Base-by-base conservation (phyloP, 2,888 invertebrate genomes). In the Leptothorax acervorum region DNA sequence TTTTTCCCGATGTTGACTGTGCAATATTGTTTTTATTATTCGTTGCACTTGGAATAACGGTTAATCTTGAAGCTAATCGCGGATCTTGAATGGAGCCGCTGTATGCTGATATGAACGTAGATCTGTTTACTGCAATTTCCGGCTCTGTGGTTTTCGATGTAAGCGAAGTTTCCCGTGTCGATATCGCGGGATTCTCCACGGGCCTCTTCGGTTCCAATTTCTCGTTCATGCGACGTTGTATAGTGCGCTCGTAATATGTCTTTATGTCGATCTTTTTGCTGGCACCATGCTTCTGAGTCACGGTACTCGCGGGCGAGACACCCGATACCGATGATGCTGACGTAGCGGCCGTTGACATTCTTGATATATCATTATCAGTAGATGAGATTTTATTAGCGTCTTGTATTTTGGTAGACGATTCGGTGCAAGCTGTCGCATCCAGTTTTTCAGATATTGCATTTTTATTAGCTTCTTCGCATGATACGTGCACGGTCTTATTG, bases 231-330 rank as follows among this genome's bases (percentile, higher is more conserved):
- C 86, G 87, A n/a, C 92, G 91, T 28, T 92, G 92, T 2, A 91
- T 79, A 0, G 92, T 68, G 4, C 94, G 92, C 48, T 92, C 93
- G 75, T 94, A 94, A 51, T 94, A 94, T 0, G 92, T 90, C 62
- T 92, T 92, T 45, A 94, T 93, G 28, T 94, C 93, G 23, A 94
- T 88, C 75, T 93, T 94, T 48, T 92, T 94, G 3, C 45, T 35
- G 45, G 55, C 0, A 0, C 60, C 35, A 12, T 15, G 48, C 9
- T 51, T 81, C 28, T 9, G 51, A 39, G 8, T 28, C 18, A 9
- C 3, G 4, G 48, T 23, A 23, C 28, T 48, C 11, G 15, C 12
- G 18, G 35, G 0, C 3, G 75, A 3, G 2, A n/a, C 9, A 55
- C 2, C 28, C 15, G 73, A 51, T 11, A 3, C 12, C 8, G 48